A percentile compares a stretch with the other conserved stretches of the same genome.
Evolutionary conservation across 2,797 vertebrate genomes (phyloP).

Genomic region (Eidolon dupreanum): DNA sequence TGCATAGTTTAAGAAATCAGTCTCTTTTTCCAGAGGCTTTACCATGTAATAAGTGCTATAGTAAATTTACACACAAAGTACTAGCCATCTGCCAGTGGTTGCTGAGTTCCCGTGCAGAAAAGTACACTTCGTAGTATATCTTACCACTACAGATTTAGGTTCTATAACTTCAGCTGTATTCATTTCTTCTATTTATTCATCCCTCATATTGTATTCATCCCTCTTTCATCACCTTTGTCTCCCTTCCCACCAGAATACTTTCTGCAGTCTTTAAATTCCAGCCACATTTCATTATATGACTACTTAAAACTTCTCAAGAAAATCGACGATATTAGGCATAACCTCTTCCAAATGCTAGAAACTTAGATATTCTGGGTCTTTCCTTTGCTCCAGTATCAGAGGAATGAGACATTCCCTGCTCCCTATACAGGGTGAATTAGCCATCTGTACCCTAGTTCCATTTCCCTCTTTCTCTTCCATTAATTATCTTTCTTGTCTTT

Average conservation of each 20-base stretch:
- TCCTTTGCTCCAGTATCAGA: not conserved
- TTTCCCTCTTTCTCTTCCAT: not conserved
- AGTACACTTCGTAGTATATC: not conserved
- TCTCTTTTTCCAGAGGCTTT: conserved; percentile 7
- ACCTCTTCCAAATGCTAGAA: conserved; percentile 43
- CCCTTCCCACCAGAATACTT: not conserved
- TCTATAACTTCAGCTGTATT: not conserved
- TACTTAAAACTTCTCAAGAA: not conserved
- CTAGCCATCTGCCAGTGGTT: not conserved
- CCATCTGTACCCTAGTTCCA: not conserved
- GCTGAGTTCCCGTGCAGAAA: not conserved
- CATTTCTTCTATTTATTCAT: not conserved
- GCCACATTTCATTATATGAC: not conserved
- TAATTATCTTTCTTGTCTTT: conserved; percentile 42
- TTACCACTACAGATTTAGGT: not conserved
- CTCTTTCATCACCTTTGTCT: not conserved
- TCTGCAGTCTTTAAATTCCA: conserved; percentile 34
- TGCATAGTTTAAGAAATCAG: conserved; percentile 43
- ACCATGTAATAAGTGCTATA: not conserved
- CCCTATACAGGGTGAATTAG: not conserved
- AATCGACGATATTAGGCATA: not conserved
- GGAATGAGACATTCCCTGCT: conserved; percentile 1
- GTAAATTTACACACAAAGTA: not conserved
- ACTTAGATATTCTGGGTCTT: not conserved
- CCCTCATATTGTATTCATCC: not conserved